These are phyloP conservation scores for Azorinus chamasolen DNA, from an alignment of 2,888 invertebrate species.

Conservation along the genomic window DNA sequence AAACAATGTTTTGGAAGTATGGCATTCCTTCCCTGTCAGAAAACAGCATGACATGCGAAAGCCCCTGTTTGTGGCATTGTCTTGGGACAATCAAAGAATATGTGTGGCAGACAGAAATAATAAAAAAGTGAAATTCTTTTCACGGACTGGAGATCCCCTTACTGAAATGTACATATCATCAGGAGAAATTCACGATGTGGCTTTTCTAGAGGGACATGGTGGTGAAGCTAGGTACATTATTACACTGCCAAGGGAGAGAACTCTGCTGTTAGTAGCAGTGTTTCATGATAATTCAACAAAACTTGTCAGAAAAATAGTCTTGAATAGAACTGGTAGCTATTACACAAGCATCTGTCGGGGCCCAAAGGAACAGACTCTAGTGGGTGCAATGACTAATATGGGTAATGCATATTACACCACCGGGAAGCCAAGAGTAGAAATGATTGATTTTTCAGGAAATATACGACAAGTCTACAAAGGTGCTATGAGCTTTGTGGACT, in stretches of 20 bases:
- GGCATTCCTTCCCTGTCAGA: constrained; percentile 53
- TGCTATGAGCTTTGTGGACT: constrained; percentile 18
- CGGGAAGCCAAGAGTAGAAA: constrained; percentile 28
- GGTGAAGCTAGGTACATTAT: constrained; percentile 45
- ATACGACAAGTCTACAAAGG: constrained; percentile 20
- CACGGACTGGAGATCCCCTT: constrained; percentile 22
- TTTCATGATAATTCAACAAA: neutral
- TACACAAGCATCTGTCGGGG: constrained; percentile 51
- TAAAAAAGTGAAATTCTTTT: constrained; percentile 50
- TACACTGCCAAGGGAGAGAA: constrained; percentile 32
- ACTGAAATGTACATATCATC: constrained; percentile 37
- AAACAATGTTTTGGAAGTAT: constrained; percentile 28
- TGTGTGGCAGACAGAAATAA: constrained; percentile 52
- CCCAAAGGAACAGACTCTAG: constrained; percentile 44
- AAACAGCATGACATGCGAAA: constrained; percentile 37
- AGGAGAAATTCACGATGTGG: constrained; percentile 48
- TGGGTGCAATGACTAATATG: constrained; percentile 15
- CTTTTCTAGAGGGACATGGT: constrained; percentile 43
- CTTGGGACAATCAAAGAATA: constrained; percentile 47
- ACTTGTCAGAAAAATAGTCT: constrained; percentile 28
- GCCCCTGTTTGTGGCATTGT: constrained; percentile 31
- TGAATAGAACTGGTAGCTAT: constrained; percentile 17
- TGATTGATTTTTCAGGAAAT: constrained; percentile 36
- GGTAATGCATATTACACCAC: constrained; percentile 6
- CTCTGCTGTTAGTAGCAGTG: constrained; percentile 39